Base-by-base conservation (phyloP, 2,888 invertebrate genomes). In the Tanypteryx hageni region DNA sequence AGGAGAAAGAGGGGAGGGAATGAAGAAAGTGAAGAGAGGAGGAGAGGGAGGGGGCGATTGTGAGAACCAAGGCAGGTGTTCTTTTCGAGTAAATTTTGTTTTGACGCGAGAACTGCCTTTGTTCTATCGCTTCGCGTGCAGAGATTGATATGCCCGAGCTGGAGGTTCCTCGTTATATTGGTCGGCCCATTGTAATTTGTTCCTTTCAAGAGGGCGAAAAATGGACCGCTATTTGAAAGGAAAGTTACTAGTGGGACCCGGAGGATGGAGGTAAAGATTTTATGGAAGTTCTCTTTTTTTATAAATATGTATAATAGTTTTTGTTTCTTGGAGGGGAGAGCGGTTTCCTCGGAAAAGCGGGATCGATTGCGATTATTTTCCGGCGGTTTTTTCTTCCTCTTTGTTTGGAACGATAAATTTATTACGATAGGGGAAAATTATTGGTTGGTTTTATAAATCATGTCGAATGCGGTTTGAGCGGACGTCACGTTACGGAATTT, bases 121-220 rank as follows among this genome's bases (percentile, higher is more conserved):
- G 89, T 89, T 89, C 89, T 61, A 89, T 11, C 76, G 89, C 61
- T 44, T 89, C 89, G 89, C 89, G 61, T 89, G 89, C 89, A 27
- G 89, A 89, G 89, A 89, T 89, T 89, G 64, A 89, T 89, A 31
- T 18, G 18, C 56, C n/a, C 16, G 56, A 13, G 16, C 64, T n/a
- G 18, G 18, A n/a, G 68, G 68, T 44, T 44, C 44, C 68, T 76
- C 76, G 76, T 76, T 76, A 76, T 76, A 76, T 44, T 44, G 11
- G 76, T n/a, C n/a, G 27, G 22, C 27, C 76, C 76, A 76, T 76
- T 76, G 76, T 76, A 27, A 76, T 76, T 76, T 76, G 22, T 76
- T 14, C 76, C 27, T 76, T 27, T 27, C 76, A 76, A 22, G 76
- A 27, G 76, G 76, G 27, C 76, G 27, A 76, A 27, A 76, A 76